Conservation (phyloP, 2,888 invertebrate species). For the Drosophila kuntzei region DNA sequence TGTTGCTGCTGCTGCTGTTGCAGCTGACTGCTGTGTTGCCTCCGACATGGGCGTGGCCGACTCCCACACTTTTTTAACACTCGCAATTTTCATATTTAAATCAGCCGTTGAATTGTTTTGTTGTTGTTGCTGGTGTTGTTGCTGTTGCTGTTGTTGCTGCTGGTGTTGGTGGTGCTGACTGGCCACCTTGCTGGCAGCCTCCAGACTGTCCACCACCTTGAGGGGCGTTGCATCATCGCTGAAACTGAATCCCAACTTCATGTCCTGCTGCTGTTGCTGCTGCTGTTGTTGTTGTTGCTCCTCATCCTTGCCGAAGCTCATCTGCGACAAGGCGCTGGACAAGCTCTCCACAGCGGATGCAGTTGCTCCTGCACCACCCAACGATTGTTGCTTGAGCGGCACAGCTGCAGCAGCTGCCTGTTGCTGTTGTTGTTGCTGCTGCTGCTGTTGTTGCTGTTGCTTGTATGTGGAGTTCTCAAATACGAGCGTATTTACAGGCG, state of each 20-base stretch:
- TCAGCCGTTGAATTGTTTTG: conserved; percentile 94
- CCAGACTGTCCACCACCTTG: conserved; percentile 62
- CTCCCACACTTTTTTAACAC: conserved; percentile 95
- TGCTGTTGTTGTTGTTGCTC: conserved; percentile 90
- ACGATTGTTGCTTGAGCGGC: conserved; percentile 28
- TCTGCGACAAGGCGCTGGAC: conserved; percentile 87
- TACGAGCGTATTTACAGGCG: conserved; percentile 94
- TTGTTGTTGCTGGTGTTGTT: conserved; percentile 87
- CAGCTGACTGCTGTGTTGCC: conserved; percentile 64
- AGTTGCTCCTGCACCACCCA: conserved; percentile 12
- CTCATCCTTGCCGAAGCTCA: conserved; percentile 87
- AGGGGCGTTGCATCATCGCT: conserved; percentile 86
- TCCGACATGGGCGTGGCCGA: conserved; percentile 88
- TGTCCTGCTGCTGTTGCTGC: conserved; percentile 92
- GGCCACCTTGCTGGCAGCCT: conserved; percentile 83
- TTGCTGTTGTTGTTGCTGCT: conserved; percentile 21
- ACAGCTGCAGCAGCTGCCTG: conserved; percentile 41
- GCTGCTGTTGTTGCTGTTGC: conserved; percentile 83
- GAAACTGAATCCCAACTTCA: conserved; percentile 96
- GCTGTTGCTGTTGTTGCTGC: conserved; percentile 64
- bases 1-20: conserved; percentile 39
- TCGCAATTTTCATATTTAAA: conserved; percentile 96
- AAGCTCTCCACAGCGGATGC: conserved; percentile 85
- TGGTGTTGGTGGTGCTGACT: conserved; percentile 47
- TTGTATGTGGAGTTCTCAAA: conserved; percentile 97